Evolutionary conservation across 2,113 vertebrate species (phyloP).

Genomic region (human): GRCh38 chr6:144741001-144741500

Average conservation of each 20-base stretch:
- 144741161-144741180: not conserved
- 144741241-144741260: not conserved
- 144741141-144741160: not conserved
- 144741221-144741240: not conserved
- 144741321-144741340: not conserved
- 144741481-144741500: not conserved
- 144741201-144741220: not conserved
- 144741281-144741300: not conserved
- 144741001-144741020: conserved; percentile 27
- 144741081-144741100: not conserved
- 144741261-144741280: not conserved
- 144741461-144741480: not conserved
- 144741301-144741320: not conserved
- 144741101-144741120: not conserved
- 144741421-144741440: not conserved
- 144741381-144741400: not conserved
- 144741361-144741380: not conserved
- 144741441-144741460: not conserved
- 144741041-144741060: not conserved
- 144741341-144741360: not conserved
- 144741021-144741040: not conserved
- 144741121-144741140: not conserved
- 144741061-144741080: not conserved
- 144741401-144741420: not conserved
- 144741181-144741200: not conserved